These are phyloP conservation scores for Conomelus anceps DNA, from an alignment of 2,888 invertebrate genomes.

Conservation along the genomic window DNA sequence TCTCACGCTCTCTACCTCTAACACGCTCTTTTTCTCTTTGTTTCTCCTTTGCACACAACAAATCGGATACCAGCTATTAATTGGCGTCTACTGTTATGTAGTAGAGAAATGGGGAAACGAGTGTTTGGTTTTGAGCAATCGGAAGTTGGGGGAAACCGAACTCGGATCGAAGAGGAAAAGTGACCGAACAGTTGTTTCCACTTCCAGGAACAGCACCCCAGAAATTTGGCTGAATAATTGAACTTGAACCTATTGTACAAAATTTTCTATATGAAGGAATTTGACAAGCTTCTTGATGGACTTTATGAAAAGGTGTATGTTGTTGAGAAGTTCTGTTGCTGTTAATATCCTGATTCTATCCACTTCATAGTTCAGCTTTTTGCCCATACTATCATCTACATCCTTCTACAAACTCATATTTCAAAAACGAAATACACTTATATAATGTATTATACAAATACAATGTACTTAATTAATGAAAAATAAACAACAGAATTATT, in stretches of 20 bases:
- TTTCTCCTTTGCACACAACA: too few species aligned
- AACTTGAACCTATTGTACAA: background rate
- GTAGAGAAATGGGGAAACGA: background rate
- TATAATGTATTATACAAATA: too few species aligned
- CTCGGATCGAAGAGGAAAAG: background rate
- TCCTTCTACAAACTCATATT: too few species aligned
- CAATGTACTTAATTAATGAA: too few species aligned
- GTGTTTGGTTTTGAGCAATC: background rate
- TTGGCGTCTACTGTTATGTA: background rate
- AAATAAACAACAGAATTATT: too few species aligned
- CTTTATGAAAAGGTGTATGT: background rate
- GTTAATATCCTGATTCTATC: too few species aligned
- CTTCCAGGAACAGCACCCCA: background rate
- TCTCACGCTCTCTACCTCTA: background rate
- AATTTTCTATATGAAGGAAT: background rate
- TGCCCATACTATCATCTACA: too few species aligned
- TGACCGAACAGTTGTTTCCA: background rate
- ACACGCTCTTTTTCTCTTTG: too few species aligned
- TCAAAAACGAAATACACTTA: too few species aligned
- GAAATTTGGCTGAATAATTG: background rate
- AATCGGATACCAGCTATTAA: background rate
- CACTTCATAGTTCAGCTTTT: too few species aligned
- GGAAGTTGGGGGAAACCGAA: background rate
- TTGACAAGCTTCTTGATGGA: background rate
- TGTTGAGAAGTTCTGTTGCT: background rate